These are phyloP conservation scores for Margarornis squamiger DNA, from an alignment of 2,797 vertebrate species.

Conservation along the genomic window DNA sequence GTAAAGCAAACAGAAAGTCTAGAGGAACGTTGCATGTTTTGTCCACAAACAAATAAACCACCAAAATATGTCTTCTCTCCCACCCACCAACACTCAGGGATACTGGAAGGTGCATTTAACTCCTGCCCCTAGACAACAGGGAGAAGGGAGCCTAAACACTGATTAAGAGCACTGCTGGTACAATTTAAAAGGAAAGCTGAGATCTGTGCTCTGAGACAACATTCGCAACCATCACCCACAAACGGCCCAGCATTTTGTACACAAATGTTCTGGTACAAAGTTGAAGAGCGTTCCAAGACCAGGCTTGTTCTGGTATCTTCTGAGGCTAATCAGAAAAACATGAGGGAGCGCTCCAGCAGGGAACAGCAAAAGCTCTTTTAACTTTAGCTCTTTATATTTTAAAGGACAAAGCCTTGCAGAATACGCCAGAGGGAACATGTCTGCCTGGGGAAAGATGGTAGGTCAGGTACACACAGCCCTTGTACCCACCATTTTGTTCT, in stretches of 20 bases:
- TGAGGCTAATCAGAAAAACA: conserved; percentile 10
- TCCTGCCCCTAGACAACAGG: not conserved
- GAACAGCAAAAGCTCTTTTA: conserved; percentile 24
- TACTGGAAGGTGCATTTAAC: not conserved
- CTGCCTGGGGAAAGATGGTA: not conserved
- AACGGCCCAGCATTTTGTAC: not conserved
- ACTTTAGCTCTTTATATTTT: not conserved
- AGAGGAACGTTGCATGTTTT: not conserved
- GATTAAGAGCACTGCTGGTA: not conserved
- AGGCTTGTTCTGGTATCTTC: conserved; percentile 37
- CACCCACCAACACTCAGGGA: not conserved
- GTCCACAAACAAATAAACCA: not conserved
- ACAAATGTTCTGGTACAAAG: conserved; percentile 1
- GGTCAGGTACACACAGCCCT: not conserved
- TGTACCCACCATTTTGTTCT: not conserved
- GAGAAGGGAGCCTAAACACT: not conserved
- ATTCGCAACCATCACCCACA: not conserved
- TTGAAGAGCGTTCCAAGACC: conserved; percentile 22
- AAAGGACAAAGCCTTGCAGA: not conserved
- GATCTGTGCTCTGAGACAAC: not conserved
- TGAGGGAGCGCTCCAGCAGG: not conserved
- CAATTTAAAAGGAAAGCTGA: not conserved
- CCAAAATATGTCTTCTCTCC: not conserved
- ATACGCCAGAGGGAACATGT: not conserved
- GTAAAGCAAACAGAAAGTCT: not conserved